Conservation (phyloP, 2,888 invertebrate genomes). For the Chrysolina americana region DNA sequence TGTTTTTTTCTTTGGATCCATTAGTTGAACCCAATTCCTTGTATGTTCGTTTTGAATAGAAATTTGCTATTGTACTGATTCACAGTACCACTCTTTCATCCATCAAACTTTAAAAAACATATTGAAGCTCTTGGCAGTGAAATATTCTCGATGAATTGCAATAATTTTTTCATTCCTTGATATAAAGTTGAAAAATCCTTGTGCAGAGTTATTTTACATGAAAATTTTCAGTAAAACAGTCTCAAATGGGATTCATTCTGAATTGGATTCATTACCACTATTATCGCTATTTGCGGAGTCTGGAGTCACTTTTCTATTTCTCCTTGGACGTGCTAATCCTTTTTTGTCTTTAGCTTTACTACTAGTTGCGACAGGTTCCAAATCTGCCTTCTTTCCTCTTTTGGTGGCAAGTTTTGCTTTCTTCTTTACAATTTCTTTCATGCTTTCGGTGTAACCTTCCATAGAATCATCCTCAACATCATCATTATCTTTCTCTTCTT, state of each 20-base stretch:
- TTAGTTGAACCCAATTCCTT: no score
- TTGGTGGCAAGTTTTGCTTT: slow-evolving; percentile 35
- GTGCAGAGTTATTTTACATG: background rate
- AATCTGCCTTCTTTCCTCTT: slow-evolving; percentile 11
- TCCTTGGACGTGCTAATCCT: background rate
- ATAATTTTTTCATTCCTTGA: background rate
- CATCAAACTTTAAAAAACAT: background rate
- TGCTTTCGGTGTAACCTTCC: slow-evolving; percentile 52
- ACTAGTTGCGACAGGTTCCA: slow-evolving; percentile 14
- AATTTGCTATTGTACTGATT: no score
- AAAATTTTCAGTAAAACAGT: background rate
- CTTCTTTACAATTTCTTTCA: slow-evolving; percentile 53
- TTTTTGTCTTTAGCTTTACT: slow-evolving; percentile 20
- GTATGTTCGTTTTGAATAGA: no score
- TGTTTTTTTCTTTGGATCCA: no score
- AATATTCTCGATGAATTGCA: background rate
- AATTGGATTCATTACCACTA: slow-evolving; percentile 1
- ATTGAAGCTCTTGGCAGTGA: background rate
- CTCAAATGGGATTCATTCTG: slow-evolving; percentile 8
- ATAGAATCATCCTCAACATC: slow-evolving; percentile 32
- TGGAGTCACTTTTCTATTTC: background rate
- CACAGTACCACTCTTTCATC: no score
- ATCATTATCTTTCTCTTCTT: slow-evolving; percentile 19
- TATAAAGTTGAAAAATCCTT: background rate
- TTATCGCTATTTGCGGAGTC: background rate